Conservation (phyloP, 2,888 invertebrate genomes). For the Zhuqinia jingwanae region DNA sequence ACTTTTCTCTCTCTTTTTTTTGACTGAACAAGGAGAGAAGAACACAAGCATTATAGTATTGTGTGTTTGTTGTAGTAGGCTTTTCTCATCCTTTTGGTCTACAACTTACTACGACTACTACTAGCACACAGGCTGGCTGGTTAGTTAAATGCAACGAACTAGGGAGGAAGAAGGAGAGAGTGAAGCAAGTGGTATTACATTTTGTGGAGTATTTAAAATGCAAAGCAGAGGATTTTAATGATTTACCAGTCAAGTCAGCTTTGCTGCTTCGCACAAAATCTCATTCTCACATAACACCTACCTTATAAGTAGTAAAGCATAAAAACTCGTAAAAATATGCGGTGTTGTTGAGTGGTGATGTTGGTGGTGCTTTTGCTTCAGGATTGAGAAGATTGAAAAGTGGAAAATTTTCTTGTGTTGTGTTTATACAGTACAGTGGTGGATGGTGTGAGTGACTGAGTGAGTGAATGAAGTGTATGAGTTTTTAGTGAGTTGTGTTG, state of each 20-base stretch:
- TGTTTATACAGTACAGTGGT: no score
- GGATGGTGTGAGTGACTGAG: no score
- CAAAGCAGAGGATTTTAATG: slow-evolving; percentile 63
- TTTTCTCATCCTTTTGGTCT: slow-evolving; percentile 27
- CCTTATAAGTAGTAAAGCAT: not conserved
- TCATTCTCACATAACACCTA: not conserved
- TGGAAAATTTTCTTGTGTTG: slow-evolving; percentile 24
- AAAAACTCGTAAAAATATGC: slow-evolving; percentile 29
- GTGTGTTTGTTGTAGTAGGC: slow-evolving; percentile 32
- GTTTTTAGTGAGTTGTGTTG: slow-evolving; percentile 1
- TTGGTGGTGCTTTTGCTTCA: not conserved
- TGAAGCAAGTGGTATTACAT: not conserved
- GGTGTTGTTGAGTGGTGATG: slow-evolving; percentile 5
- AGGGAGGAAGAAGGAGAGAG: not conserved
- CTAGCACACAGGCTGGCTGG: not conserved
- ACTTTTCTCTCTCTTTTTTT: slow-evolving; percentile 5
- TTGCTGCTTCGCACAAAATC: not conserved
- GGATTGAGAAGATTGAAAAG: slow-evolving; percentile 32
- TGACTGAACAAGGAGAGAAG: not conserved
- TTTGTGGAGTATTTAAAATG: slow-evolving; percentile 55
- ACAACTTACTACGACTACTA: not conserved
- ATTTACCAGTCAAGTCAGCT: slow-evolving; percentile 34
- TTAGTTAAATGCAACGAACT: slow-evolving; percentile 3
- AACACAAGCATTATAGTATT: no score
- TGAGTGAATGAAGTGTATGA: slow-evolving; percentile 35